These are phyloP conservation scores for Cricetomys ansorgei DNA, from an alignment of 2,113 vertebrate species.

Conservation along the genomic window DNA sequence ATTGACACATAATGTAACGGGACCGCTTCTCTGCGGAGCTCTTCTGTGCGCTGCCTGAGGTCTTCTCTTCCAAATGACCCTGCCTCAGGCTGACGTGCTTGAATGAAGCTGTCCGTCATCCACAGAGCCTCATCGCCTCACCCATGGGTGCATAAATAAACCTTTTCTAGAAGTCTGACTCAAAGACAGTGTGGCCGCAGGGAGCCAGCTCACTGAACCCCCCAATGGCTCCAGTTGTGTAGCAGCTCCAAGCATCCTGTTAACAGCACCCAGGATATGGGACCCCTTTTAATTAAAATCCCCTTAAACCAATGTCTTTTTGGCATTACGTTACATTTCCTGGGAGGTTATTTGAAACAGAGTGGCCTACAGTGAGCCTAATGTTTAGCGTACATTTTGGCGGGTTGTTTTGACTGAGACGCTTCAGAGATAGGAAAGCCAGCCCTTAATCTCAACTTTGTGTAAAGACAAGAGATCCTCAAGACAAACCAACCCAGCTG, in stretches of 20 bases:
- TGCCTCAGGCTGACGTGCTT: neutral
- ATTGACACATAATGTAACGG: neutral
- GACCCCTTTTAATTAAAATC: slow-evolving; percentile 31
- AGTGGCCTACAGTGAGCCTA: neutral
- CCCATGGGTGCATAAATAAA: neutral
- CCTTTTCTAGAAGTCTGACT: slow-evolving; percentile 18
- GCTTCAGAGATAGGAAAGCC: slow-evolving; percentile 30
- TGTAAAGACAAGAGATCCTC: neutral
- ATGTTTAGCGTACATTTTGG: slow-evolving; percentile 39
- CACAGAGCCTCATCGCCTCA: slow-evolving; percentile 18
- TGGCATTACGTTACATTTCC: neutral
- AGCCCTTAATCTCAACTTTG: neutral
- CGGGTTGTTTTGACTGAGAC: neutral
- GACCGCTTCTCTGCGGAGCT: neutral
- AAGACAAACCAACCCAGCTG: neutral
- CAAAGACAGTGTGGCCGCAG: too few species aligned
- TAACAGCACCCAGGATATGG: neutral
- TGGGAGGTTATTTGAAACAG: slow-evolving; percentile 39
- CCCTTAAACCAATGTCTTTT: neutral
- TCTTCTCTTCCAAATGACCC: slow-evolving; percentile 2
- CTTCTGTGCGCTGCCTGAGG: neutral
- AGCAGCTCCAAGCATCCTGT: neutral
- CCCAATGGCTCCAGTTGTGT: neutral
- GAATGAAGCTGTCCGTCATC: neutral
- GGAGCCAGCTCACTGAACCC: neutral